Evolutionary conservation across 1,140 invertebrate genomes (phyloP).

Genomic region (Mya arenaria): DNA sequence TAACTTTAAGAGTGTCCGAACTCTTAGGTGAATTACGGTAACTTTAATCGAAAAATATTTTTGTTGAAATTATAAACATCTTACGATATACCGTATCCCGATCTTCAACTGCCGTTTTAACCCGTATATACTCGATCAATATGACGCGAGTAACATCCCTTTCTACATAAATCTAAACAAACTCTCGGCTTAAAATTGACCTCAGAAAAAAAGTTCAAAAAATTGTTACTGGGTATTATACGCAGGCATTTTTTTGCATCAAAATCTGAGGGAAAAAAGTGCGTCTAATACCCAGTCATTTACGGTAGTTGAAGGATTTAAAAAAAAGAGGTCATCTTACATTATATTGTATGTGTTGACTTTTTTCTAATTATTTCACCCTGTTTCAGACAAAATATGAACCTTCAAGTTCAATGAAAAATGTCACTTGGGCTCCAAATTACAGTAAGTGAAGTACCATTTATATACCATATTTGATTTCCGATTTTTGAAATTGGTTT

Average conservation of each 20-base stretch:
- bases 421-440: constrained; percentile 52
- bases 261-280: neutral
- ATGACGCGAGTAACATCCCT: too few species aligned
- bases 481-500: neutral
- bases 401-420: constrained; percentile 21
- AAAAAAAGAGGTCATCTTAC: too few species aligned
- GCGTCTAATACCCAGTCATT: neutral
- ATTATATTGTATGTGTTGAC: neutral
- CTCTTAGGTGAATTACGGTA: too few species aligned
- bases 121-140: too few species aligned
- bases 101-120: too few species aligned
- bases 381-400: constrained; percentile 46
- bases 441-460: constrained; percentile 26
- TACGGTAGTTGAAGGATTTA: too few species aligned
- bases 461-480: neutral
- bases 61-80: too few species aligned
- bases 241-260: neutral
- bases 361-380: neutral
- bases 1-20: too few species aligned
- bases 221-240: neutral
- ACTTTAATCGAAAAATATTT: too few species aligned
- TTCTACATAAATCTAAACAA: too few species aligned
- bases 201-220: neutral
- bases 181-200: too few species aligned
- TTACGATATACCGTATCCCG: too few species aligned